phyloP scores from a whole-genome alignment of 2,797 vertebrate species.

The Urosaurus nigricauda region DNA sequence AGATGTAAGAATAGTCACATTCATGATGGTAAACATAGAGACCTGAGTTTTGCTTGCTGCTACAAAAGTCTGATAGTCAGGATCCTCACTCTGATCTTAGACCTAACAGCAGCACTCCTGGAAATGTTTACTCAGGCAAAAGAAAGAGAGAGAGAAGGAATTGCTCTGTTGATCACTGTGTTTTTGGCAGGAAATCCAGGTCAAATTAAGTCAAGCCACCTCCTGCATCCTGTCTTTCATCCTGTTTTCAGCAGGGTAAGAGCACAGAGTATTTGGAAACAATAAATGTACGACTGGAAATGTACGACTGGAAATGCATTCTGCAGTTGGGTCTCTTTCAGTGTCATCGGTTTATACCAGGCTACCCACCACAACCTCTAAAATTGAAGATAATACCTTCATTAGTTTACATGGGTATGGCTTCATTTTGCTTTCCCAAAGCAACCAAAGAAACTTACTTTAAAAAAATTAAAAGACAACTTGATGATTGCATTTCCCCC shows the following conservation, averaged over 20 bases:
- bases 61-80: background rate
- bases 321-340: conserved; percentile 43
- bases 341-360: background rate
- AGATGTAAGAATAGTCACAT: background rate
- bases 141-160: background rate
- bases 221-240: conserved; percentile 79
- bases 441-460: conserved; percentile 5
- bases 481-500: background rate
- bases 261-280: conserved; percentile 51
- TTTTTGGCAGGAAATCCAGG: conserved; percentile 80
- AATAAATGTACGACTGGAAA: conserved; percentile 39
- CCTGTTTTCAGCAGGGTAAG: conserved; percentile 76
- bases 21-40: too few relatives aligned
- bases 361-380: background rate
- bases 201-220: conserved; percentile 62
- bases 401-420: conserved; percentile 3
- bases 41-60: background rate
- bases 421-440: conserved; percentile 22
- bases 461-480: background rate
- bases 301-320: conserved; percentile 48
- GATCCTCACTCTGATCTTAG: conserved; percentile 34
- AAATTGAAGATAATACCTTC: conserved; percentile 11
- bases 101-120: conserved; percentile 64
- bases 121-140: conserved; percentile 70
- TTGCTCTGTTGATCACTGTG: conserved; percentile 64